Evolutionary conservation across 2,113 vertebrate species (phyloP), one percentile per base, ranked within the genome.

Genomic region (Nibea coibor): DNA sequence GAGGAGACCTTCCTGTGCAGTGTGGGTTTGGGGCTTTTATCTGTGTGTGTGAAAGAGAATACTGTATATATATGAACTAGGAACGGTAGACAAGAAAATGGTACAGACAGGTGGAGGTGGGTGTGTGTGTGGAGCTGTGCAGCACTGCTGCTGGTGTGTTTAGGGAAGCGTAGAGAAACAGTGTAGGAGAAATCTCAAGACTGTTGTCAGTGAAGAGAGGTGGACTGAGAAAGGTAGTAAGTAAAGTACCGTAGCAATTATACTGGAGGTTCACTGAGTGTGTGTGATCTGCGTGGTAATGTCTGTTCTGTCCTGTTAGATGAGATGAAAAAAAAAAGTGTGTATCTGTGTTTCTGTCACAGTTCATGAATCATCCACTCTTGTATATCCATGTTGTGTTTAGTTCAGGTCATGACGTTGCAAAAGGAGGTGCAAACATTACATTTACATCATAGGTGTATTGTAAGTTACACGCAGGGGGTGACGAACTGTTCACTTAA

Each of bases 211-310:
- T 61, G 78, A 61, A 22, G 24, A 63, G 28, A n/a, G 10, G 48
- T 75, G 43, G 31, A 76, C 10, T 20, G 72, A 43, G 54, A 68
- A 45, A 53, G 22, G 10, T 19, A 45, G 22, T 26, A 5, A 22
- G 22, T 39, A 8, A 28, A 70, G 15, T 15, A 43, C 59, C 50
- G 15, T 43, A 24, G 68, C 3, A 48, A 31, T 22, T 6, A 42
- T 6, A 53, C 10, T 31, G 16, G 11, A 35, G 5, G 48, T 45
- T 54, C 9, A 56, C 5, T 26, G 15, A 50, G 17, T 47, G 62
- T 67, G 43, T 79, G 65, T 63, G 71, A n/a, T 63, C 28, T 28
- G 2, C 22, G 24, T 75, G 72, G 24, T 71, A 75, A 69, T 59
- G 77, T 69, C 47, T 20, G 61, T 51, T 39, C 35, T 76, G 72